phyloP scores from a whole-genome alignment of 2,888 invertebrate species.

The Deilephila porcellus region DNA sequence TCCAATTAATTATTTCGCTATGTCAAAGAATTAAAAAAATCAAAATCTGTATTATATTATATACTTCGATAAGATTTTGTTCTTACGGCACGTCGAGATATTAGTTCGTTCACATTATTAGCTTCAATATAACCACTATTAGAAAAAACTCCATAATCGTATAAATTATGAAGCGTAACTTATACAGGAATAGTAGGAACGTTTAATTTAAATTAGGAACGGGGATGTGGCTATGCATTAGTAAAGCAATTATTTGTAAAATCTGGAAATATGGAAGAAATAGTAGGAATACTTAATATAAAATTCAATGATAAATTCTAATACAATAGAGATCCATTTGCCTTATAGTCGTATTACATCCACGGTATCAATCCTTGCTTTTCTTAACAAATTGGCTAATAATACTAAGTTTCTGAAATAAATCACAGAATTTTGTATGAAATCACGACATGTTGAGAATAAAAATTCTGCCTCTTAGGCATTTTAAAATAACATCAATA shows the following conservation, averaged over 20 bases:
- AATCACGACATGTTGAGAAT: neutral
- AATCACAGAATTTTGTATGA: neutral
- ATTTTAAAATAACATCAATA: too few species aligned
- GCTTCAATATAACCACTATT: slow-evolving; percentile 5
- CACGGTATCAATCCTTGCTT: neutral
- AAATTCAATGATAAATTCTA: neutral
- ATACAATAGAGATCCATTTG: neutral
- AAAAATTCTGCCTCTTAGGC: too few species aligned
- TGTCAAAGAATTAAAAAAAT: too few species aligned
- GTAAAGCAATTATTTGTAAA: too few species aligned
- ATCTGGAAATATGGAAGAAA: neutral
- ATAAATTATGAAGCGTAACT: slow-evolving; percentile 54
- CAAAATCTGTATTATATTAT: too few species aligned
- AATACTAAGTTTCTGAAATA: too few species aligned
- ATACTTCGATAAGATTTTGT: too few species aligned
- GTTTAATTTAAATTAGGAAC: neutral
- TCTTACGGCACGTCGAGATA: too few species aligned
- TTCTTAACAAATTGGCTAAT: neutral
- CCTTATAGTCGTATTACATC: too few species aligned
- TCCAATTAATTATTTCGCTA: too few species aligned
- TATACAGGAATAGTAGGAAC: slow-evolving; percentile 33
- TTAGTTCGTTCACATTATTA: neutral
- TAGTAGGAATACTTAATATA: neutral
- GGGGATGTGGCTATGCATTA: neutral
- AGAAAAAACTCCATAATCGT: slow-evolving; percentile 51